Base-by-base conservation (phyloP, 2,797 vertebrate species). In the Ctenosaura bakeri region DNA sequence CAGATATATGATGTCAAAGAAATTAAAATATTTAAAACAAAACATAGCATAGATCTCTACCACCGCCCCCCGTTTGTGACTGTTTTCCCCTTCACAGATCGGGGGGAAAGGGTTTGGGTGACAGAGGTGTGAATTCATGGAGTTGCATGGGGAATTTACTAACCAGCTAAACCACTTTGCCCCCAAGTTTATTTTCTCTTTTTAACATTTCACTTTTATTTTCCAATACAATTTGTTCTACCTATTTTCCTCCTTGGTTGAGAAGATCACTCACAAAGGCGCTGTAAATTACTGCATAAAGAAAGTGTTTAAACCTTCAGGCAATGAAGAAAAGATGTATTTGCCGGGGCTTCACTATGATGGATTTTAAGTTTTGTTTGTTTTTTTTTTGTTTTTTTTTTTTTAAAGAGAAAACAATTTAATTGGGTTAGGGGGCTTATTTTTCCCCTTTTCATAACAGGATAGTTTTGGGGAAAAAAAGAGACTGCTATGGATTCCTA, bases 221-320 rank as follows among this genome's bases (percentile, higher is more conserved):
- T n/a, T 52, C 42, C 8, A 26, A 85, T 73, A 3, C 35, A 22
- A n/a, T 54, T 54, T n/a, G 56, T 46, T 84, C 50, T 52, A 54
- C 35, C 16, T n/a, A 50, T 54, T 42, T 88, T 20, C 78, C 69
- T 74, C 6, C 1, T 26, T 46, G 54, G 26, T 46, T 78, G 82
- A 85, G 77, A 66, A 83, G 66, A 59, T 64, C 80, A 54, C 46
- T 89, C 18, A 64, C 32, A 50, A 10, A 76, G 26, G 42, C 66
- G 82, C 74, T 18, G 77, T 78, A 77, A 77, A 84, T 50, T 83
- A 50, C 78, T 66, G 56, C 56, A 52, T 18, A 22, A 77, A 77
- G 42, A 83, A 78, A 85, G 46, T 46, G 29, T n/a, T 84, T 16
- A 77, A 66, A 22, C 24, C 26, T 85, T 69, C 62, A 66, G 73